Base-by-base conservation (phyloP, 2,797 vertebrate species). In the Enteromius fasciolatus region DNA sequence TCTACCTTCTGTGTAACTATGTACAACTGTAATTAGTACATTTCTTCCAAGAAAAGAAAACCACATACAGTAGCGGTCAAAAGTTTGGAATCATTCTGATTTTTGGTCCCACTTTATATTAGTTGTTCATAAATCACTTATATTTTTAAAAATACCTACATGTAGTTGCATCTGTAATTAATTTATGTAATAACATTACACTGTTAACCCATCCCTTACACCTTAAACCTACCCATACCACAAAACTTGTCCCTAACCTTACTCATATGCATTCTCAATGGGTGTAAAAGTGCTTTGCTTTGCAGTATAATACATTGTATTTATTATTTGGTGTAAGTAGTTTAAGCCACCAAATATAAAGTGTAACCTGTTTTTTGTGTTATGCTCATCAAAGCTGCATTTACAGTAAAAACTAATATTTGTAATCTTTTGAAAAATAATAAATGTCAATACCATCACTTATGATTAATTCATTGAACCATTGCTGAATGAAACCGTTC, bases 1-100 rank as follows among this genome's bases (percentile, higher is more conserved):
- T 48, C 33, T 75, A 57, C 69, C 20, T 59, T 84, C 25, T 44
- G 44, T 61, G 52, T 15, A 31, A 69, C 8, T 61, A 23, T 41
- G 17, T 44, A 41, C 36, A 59, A 18, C n/a, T 10, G 2, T 59
- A 75, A 76, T 76, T 23, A 44, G 54, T 28, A 59, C 3, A 74
- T 74, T 23, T 54, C 48, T 54, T 54, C 6, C 20, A 36, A 54
- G n/a, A 61, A 76, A 61, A 59, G 14, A 61, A 61, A 41, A 25
- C 7, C 31, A 76, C 9, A 41, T 25, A 39, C 33, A 39, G 14
- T 39, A 23, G n/a, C 11, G 9, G 9, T 50, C 25, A 72, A 52
- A 75, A 23, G 28, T 57, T 57, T 57, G 31, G 18, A 36, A 74
- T 7, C 11, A 54, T 23, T 36, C 28, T 5, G 68, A 28, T 28